Conservation (phyloP, 2,113 vertebrate genomes). For the Centropus unirufus region DNA sequence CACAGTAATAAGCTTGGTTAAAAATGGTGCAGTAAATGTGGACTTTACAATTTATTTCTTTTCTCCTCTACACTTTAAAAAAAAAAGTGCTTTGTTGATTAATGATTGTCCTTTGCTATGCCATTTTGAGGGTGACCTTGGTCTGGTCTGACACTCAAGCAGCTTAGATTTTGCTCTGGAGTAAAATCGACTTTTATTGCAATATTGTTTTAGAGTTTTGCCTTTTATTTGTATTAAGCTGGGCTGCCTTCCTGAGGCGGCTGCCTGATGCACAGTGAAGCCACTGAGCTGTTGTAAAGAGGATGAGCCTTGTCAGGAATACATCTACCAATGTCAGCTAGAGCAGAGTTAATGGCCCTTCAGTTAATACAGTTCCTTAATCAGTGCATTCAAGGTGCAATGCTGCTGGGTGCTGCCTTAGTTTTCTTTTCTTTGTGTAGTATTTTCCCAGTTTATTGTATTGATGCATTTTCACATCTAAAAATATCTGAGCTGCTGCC, state of each 20-base stretch:
- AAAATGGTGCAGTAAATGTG: slow-evolving; percentile 8
- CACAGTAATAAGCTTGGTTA: slow-evolving; percentile 5
- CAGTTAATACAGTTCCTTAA: not conserved
- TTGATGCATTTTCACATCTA: slow-evolving; percentile 18
- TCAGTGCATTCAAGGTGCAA: not conserved
- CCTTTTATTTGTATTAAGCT: not conserved
- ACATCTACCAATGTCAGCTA: not conserved
- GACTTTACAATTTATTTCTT: not conserved
- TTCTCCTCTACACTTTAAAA: slow-evolving; percentile 30
- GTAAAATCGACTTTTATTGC: slow-evolving; percentile 47
- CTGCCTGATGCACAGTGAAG: not conserved
- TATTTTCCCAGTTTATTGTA: not conserved
- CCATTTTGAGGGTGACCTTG: not conserved
- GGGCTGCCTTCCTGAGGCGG: not conserved
- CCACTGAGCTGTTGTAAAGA: not conserved
- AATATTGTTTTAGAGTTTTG: slow-evolving; percentile 26
- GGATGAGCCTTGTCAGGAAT: not conserved
- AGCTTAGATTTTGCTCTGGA: slow-evolving; percentile 32
- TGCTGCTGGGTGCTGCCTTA: not conserved
- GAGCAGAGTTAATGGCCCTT: not conserved
- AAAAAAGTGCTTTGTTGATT: not conserved
- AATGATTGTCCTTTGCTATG: not conserved
- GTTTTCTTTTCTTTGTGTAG: not conserved
- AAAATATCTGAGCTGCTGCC: slow-evolving; percentile 21
- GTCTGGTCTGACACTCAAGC: not conserved